These are phyloP conservation scores for Drosophila tanythrix DNA, from an alignment of 2,888 invertebrate species.

Conservation along the genomic window DNA sequence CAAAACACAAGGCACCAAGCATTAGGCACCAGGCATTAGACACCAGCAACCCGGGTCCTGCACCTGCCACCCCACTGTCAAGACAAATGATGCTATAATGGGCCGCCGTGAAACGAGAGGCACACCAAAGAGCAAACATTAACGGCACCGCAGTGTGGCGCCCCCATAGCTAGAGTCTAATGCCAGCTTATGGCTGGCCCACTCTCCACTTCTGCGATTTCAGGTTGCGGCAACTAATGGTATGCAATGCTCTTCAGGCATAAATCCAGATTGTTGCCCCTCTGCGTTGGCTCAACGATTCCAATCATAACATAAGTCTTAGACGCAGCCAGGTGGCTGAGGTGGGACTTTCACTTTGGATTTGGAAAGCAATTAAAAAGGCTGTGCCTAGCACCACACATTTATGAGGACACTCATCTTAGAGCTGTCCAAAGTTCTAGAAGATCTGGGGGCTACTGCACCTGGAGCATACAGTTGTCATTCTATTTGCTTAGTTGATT, in stretches of 20 bases:
- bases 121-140: conserved; percentile 61
- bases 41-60: not conserved
- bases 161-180: conserved; percentile 31
- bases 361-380: conserved; percentile 77
- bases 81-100: conserved; percentile 73
- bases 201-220: conserved; percentile 46
- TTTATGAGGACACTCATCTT: conserved; percentile 34
- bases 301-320: conserved; percentile 75
- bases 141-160: conserved; percentile 29
- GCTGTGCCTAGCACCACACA: conserved; percentile 25
- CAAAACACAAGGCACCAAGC: too few relatives aligned
- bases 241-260: conserved; percentile 63
- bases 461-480: conserved; percentile 53
- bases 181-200: conserved; percentile 51
- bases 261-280: conserved; percentile 29
- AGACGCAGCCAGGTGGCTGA: conserved; percentile 16
- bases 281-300: conserved; percentile 62
- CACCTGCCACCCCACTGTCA: not conserved
- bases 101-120: conserved; percentile 44
- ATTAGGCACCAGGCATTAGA: not conserved
- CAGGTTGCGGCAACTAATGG: conserved; percentile 67
- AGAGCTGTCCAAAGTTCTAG: not conserved
- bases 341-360: conserved; percentile 22
- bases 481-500: conserved; percentile 61
- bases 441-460: conserved; percentile 6